phyloP scores from a whole-genome alignment of 2,888 invertebrate species.

The Drosophila monieri region DNA sequence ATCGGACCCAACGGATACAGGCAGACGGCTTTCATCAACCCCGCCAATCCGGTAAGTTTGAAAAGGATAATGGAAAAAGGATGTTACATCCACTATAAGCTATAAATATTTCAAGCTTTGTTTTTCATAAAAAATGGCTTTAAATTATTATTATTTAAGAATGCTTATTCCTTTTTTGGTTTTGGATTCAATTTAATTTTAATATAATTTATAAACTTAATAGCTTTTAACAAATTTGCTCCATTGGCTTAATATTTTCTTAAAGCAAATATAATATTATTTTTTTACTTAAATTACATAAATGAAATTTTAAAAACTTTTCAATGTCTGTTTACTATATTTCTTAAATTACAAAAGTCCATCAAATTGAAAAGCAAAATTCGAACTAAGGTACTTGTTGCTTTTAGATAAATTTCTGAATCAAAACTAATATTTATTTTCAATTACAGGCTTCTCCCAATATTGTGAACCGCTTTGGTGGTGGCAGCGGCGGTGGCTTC shows the following conservation, averaged over 20 bases:
- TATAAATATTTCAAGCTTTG: too few species aligned
- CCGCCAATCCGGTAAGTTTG: slow-evolving; percentile 86
- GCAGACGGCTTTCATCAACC: slow-evolving; percentile 86
- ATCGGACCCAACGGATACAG: slow-evolving; percentile 85
- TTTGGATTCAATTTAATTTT: not conserved
- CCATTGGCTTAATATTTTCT: not conserved
- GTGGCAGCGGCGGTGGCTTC: slow-evolving; percentile 34
- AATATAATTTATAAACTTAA: not conserved
- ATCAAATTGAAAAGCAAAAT: not conserved
- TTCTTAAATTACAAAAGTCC: not conserved
- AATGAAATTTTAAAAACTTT: not conserved
- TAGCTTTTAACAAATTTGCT: not conserved
- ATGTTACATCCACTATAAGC: too few species aligned
- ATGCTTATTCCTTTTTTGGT: not conserved
- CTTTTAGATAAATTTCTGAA: not conserved
- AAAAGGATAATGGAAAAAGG: not conserved
- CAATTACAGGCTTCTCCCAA: slow-evolving; percentile 75
- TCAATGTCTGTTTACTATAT: not conserved
- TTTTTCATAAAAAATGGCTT: not conserved
- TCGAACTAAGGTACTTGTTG: not conserved
- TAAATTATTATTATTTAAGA: not conserved
- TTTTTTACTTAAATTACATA: not conserved
- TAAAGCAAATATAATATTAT: not conserved
- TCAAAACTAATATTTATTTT: slow-evolving; percentile 7
- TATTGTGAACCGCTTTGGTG: slow-evolving; percentile 73